Evolutionary conservation across 2,888 invertebrate species (phyloP), one percentile per base, ranked within the genome.

Genomic region (Drosophila mimetica): DNA sequence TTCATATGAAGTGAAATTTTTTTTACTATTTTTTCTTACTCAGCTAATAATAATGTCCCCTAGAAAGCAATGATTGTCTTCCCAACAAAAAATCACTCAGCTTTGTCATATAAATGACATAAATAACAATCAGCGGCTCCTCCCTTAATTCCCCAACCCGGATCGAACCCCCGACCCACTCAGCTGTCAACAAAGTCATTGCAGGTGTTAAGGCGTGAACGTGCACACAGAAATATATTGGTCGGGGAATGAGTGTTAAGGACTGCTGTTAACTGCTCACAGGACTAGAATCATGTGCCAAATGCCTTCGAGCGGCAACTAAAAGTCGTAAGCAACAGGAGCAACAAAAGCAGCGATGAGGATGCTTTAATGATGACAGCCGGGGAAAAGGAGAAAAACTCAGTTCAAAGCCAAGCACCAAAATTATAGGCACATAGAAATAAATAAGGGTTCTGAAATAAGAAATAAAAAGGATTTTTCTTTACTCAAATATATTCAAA

Each of bases 161-260:
- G 18, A 9, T 9, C 1, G 58, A 50, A 41, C 46, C 54, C 44
- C 30, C 13, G 30, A 37, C 61, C 18, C 46, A 39, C 42, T 64
- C 42, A 30, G 32, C 64, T 53, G 46, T 64, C 67, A 59, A 75
- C 66, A 72, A 53, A 65, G 60, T 50, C 58, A 50, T 71, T 74
- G 67, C 64, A 86, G 76, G 81, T 81, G 76, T 74, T 53, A 64
- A 74, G 63, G 57, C 66, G 75, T 75, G 61, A 79, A 77, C 63
- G 51, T 28, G 64, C 59, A 69, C 65, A 53, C 57, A 25, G 48
- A 39, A 44, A 36, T 28, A 20, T 53, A 50, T 42, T 13, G 42
- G 13, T 44, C 3, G 32, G 20, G 20, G 42, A 20, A 37, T n/a
- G 30, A 34, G 65, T 14, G 60, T 39, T 39, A 52, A 70, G 61